These are phyloP conservation scores for Tribolium castaneum DNA, from an alignment of 1,140 invertebrate species.

Conservation along the genomic window DNA sequence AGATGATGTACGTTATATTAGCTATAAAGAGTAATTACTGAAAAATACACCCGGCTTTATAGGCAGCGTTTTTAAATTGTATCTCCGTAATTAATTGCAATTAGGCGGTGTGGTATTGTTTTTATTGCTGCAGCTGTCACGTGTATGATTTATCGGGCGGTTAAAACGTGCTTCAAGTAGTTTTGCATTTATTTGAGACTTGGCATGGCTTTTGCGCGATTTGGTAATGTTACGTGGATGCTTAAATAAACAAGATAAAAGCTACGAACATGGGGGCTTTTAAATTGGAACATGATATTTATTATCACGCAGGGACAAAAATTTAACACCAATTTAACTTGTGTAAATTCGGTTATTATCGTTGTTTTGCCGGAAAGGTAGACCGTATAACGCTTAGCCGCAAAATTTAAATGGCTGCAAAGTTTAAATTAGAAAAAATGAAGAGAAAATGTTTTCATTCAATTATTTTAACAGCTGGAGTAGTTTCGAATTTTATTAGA, in stretches of 20 bases:
- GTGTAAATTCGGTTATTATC: not conserved
- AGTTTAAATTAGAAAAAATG: no score
- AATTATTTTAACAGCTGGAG: no score
- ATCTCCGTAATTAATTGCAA: conserved; percentile 34
- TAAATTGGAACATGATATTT: not conserved
- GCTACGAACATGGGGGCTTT: not conserved
- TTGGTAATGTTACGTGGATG: not conserved
- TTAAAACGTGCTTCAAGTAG: not conserved
- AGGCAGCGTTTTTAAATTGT: conserved; percentile 26
- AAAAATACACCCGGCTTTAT: conserved; percentile 30
- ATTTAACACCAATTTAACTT: not conserved
- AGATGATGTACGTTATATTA: conserved; percentile 33
- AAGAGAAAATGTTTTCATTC: no score
- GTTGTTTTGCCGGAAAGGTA: not conserved
- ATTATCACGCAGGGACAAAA: not conserved
- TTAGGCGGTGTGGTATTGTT: conserved; percentile 31
- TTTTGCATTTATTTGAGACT: conserved; percentile 1
- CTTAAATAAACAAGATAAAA: not conserved
- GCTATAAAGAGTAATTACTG: conserved; percentile 40
- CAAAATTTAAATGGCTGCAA: no score
- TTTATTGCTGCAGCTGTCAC: conserved; percentile 19
- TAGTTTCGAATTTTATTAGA: no score
- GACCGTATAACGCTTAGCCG: not conserved
- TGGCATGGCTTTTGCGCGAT: not conserved
- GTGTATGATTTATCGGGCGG: not conserved